Conservation (phyloP, 2,888 invertebrate species). For the Cecidostiba fungosa region DNA sequence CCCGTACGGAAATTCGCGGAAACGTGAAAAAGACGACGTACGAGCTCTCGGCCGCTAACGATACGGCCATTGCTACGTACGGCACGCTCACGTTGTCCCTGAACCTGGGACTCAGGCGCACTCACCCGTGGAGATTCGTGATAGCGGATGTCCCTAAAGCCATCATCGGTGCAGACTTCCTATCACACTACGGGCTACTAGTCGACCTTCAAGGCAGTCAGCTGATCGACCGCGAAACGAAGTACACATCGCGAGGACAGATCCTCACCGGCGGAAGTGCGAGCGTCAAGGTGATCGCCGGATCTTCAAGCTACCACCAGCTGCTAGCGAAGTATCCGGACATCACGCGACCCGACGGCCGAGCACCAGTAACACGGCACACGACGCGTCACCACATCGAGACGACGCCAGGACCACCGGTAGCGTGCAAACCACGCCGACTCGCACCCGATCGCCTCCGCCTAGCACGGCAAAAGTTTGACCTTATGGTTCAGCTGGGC, state of each 20-base stretch:
- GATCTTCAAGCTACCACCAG: neutral
- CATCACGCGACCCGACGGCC: neutral
- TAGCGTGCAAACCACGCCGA: neutral
- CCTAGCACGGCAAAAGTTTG: neutral
- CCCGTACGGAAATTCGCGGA: no score
- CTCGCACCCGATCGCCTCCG: neutral
- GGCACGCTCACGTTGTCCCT: no score
- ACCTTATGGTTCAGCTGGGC: neutral
- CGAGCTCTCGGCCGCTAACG: neutral
- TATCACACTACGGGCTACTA: constrained; percentile 4
- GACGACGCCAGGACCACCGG: neutral
- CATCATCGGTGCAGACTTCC: neutral
- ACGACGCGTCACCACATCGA: neutral
- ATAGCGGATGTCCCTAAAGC: no score
- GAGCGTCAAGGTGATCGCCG: neutral
- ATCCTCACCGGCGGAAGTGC: neutral
- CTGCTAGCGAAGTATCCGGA: neutral
- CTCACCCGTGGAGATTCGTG: no score
- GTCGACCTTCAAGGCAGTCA: constrained; percentile 2
- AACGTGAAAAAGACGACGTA: no score
- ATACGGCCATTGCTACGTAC: neutral
- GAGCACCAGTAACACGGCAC: neutral
- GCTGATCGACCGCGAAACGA: no score
- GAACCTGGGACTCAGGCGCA: no score
- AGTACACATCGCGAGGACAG: neutral